phyloP scores from a whole-genome alignment of 2,113 vertebrate species.

The Catharus fuscescens region DNA sequence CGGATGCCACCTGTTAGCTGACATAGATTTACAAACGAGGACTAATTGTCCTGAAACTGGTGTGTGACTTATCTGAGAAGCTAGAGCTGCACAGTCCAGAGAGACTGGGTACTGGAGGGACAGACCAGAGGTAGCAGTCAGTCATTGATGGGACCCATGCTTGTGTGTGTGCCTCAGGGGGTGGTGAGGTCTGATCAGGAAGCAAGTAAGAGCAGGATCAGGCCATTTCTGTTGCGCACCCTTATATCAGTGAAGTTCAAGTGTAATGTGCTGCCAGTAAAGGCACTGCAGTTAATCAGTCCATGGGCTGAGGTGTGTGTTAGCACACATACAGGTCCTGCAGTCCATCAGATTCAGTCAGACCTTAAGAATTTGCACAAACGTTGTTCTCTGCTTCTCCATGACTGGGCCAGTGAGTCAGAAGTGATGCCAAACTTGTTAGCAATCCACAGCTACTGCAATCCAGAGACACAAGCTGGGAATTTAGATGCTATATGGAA shows the following conservation, averaged over 20 bases:
- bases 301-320: neutral
- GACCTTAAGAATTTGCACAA: neutral
- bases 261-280: neutral
- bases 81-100: neutral
- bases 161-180: accelerated
- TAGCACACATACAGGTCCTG: neutral
- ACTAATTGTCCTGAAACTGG: neutral
- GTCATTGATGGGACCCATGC: accelerated
- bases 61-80: neutral
- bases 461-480: neutral
- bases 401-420: neutral
- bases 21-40: neutral
- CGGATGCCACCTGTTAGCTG: neutral
- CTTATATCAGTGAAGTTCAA: accelerated
- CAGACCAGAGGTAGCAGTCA: neutral
- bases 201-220: neutral
- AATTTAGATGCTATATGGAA: neutral
- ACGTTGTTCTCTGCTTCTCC: neutral
- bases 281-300: neutral
- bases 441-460: neutral
- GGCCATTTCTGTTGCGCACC: neutral
- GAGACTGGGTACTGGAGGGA: neutral
- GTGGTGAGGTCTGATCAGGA: neutral
- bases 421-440: neutral
- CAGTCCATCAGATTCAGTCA: neutral